phyloP scores from a whole-genome alignment of 2,888 invertebrate genomes.

The Embidobia sp. region DNA sequence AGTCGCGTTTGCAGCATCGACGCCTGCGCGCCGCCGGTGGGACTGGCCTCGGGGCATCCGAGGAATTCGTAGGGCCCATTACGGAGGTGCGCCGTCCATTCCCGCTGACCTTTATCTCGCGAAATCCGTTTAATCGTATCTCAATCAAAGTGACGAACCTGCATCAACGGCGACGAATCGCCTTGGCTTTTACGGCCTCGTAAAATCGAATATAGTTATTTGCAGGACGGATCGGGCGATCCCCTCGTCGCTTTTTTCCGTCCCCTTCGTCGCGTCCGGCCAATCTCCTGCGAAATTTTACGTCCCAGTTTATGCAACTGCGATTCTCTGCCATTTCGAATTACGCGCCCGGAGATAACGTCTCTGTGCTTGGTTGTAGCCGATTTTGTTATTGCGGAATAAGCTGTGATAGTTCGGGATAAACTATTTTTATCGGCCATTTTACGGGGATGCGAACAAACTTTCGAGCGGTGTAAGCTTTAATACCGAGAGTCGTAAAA shows the following conservation, averaged over 20 bases:
- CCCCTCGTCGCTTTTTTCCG: conserved; percentile 13
- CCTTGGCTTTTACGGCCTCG: conserved; percentile 43
- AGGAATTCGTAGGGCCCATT: conserved; percentile 74
- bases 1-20: conserved; percentile 14
- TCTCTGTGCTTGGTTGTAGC: too few relatives aligned
- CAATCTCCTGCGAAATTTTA: conserved; percentile 4
- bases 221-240: conserved; percentile 5
- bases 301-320: conserved; percentile 1
- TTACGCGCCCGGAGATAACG: too few relatives aligned
- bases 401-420: too few relatives aligned
- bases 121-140: conserved; percentile 68
- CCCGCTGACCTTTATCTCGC: conserved; percentile 73
- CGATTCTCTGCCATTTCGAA: conserved; percentile 1
- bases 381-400: too few relatives aligned
- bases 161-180: conserved; percentile 30
- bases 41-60: conserved; percentile 72
- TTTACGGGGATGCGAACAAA: too few relatives aligned
- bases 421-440: too few relatives aligned
- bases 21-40: conserved; percentile 65
- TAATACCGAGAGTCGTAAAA: too few relatives aligned
- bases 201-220: conserved; percentile 44
- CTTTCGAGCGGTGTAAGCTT: too few relatives aligned
- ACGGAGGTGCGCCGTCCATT: conserved; percentile 71
- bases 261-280: background rate
- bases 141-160: conserved; percentile 40